A percentile compares a stretch with the other conserved stretches of the same genome.
Conservation (phyloP, 2,113 vertebrate genomes). For the Mionectes macconnelli region DNA sequence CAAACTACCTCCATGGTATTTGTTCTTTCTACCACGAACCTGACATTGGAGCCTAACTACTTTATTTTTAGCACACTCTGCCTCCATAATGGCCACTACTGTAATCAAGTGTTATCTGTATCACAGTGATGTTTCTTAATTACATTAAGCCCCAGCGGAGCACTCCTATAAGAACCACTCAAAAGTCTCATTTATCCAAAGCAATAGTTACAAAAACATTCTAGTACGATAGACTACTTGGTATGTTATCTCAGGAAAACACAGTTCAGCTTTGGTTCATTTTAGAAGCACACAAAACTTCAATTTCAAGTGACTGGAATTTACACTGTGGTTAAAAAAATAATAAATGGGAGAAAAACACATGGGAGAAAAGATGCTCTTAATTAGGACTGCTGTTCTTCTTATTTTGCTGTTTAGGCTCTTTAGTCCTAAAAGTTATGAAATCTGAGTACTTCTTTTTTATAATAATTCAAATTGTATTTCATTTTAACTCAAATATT, state of each 20-base stretch:
- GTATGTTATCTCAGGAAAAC: neutral
- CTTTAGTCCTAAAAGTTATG: neutral
- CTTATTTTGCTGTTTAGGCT: neutral
- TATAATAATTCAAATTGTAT: neutral
- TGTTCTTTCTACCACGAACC: neutral
- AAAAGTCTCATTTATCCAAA: neutral
- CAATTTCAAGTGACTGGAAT: constrained; percentile 2
- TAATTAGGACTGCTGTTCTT: neutral
- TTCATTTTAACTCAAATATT: neutral
- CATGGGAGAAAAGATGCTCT: neutral
- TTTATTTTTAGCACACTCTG: neutral
- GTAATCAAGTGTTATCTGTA: neutral
- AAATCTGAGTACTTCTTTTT: accelerated
- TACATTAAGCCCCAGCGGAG: neutral
- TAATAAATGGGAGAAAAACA: neutral
- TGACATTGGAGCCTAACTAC: neutral
- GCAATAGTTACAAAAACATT: neutral
- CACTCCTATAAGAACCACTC: neutral
- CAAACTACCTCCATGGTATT: neutral
- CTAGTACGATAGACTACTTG: neutral
- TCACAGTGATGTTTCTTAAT: neutral
- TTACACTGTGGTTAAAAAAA: neutral
- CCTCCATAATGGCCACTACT: neutral
- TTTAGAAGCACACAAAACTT: constrained; percentile 40
- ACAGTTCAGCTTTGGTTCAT: neutral